phyloP scores from a whole-genome alignment of 2,113 vertebrate species.

The Triplophysa rosa region DNA sequence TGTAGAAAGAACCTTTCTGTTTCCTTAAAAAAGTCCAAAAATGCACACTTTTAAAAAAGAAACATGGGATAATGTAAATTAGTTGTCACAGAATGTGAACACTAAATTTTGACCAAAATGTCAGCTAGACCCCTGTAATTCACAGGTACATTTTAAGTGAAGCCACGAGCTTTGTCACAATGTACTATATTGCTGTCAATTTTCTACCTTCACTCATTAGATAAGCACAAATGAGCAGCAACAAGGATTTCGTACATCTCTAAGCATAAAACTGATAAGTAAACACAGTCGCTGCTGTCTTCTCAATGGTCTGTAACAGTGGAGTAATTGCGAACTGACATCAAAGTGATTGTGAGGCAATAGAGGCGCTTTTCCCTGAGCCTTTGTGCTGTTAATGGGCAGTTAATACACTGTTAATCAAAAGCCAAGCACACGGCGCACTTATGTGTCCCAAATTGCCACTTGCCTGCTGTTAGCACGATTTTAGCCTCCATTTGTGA shows the following conservation, averaged over 20 bases:
- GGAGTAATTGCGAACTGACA: constrained; percentile 54
- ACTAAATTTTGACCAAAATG: no score
- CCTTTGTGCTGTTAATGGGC: constrained; percentile 52
- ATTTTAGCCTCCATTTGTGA: constrained; percentile 13
- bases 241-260: constrained; percentile 8
- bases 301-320: constrained; percentile 21
- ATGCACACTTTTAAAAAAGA: no score
- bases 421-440: constrained; percentile 43
- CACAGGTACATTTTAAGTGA: no score
- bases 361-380: constrained; percentile 39
- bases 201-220: not conserved
- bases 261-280: constrained; percentile 28
- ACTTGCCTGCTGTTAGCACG: constrained; percentile 35
- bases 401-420: constrained; percentile 56
- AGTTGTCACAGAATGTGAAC: no score
- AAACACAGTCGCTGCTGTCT: constrained; percentile 31
- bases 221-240: not conserved
- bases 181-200: not conserved
- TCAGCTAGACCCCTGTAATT: no score
- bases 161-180: no score
- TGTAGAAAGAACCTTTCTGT: no score
- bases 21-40: no score
- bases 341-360: constrained; percentile 48
- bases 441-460: constrained; percentile 51
- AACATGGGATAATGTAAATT: no score